These are phyloP conservation scores for Erebia ligea DNA, from an alignment of 2,888 invertebrate genomes.

Conservation along the genomic window DNA sequence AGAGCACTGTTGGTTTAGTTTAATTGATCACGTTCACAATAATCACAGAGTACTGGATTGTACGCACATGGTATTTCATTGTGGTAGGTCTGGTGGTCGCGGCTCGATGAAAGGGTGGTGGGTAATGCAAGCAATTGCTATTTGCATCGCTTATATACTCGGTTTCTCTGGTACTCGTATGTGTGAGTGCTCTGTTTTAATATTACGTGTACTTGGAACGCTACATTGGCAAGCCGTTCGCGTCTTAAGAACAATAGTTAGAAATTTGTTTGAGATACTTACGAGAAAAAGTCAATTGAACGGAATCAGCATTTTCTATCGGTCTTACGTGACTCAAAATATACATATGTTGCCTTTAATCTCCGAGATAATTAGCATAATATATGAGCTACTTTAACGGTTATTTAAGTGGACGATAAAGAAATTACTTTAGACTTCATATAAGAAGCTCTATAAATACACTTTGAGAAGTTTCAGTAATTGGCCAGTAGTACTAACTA, in stretches of 20 bases:
- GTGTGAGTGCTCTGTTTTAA: conserved; percentile 67
- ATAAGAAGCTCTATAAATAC: not conserved
- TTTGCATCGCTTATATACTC: conserved; percentile 82
- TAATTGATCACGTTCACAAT: conserved; percentile 46
- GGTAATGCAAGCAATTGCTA: conserved; percentile 74
- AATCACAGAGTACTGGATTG: conserved; percentile 41
- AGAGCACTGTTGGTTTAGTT: conserved; percentile 1
- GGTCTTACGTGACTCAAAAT: conserved; percentile 26
- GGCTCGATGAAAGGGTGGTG: conserved; percentile 71
- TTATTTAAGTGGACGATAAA: not conserved
- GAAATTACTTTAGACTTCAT: not conserved
- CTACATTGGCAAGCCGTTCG: conserved; percentile 69
- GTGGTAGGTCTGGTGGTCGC: conserved; percentile 57
- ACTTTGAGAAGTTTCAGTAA: too few species aligned
- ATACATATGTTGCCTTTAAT: conserved; percentile 15
- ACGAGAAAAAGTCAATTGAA: conserved; percentile 39
- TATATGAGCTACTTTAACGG: not conserved
- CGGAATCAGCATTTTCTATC: conserved; percentile 32
- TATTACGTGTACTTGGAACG: conserved; percentile 64
- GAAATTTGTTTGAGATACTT: conserved; percentile 59
- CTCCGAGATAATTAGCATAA: conserved; percentile 3
- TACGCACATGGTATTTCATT: conserved; percentile 80
- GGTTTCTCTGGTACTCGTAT: conserved; percentile 70
- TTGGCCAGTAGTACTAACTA: too few species aligned
- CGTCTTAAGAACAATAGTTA: conserved; percentile 77